Evolutionary conservation across 2,888 invertebrate species (phyloP), one percentile per base, ranked within the genome.

Genomic region (Dexiosoma caninum): DNA sequence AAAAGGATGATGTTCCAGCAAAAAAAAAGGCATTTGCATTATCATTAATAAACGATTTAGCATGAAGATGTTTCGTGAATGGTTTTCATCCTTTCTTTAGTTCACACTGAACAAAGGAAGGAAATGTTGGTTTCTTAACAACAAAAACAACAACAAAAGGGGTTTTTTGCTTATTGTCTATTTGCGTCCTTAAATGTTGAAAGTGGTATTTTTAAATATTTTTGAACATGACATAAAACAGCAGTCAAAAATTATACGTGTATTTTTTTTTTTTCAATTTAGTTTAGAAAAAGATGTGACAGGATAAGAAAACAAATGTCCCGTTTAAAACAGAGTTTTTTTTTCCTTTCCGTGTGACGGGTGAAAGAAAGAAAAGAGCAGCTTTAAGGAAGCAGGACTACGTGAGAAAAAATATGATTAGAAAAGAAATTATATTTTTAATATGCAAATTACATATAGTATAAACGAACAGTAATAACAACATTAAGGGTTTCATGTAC

Each of bases 21-120:
- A 44, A 12, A 35, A 46, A 83, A 83, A 83, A 55, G 78, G 78
- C 83, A 83, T 82, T 70, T 80, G 71, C 67, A 72, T 74, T 78
- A 77, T 81, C 64, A 74, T 78, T 72, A 35, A 55, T 72, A 78
- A 72, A 71, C 78, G 66, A 42, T 72, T 72, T 59, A 53, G 53
- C 51, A 74, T 72, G 55, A 60, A 55, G 53, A 78, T 71, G 78
- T 77, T 70, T 77, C 23, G 72, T 49, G 40, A 30, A 62, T 37
- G 59, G 53, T 40, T 69, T 51, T 62, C 75, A 71, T 71, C 42
- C 51, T 69, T 66, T 14, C 49, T 46, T 55, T 66, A 53, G 72
- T 78, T 35, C 8, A 16, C 59, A 19, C 66, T 37, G 37, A 53
- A 64, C 55, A 62, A 59, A 60, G 40, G 16, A 80, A 75, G 51